phyloP scores from a whole-genome alignment of 2,797 vertebrate genomes.

The Tinamus major region DNA sequence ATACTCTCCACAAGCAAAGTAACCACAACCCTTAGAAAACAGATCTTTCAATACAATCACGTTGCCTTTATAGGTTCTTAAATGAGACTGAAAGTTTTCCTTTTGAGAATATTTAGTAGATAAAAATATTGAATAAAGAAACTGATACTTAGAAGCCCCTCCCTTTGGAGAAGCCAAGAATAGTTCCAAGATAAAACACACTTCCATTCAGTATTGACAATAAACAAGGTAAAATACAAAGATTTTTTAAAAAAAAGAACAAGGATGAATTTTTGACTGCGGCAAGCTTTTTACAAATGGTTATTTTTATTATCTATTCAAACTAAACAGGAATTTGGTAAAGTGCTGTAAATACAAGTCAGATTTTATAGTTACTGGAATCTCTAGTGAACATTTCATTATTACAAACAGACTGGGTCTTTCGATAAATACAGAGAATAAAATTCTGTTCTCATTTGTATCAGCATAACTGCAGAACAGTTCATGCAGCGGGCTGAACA shows the following conservation, averaged over 20 bases:
- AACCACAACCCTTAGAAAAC: neutral
- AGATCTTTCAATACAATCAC: neutral
- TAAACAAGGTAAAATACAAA: constrained; percentile 8
- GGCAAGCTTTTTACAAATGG: neutral
- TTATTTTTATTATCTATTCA: neutral
- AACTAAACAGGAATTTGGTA: neutral
- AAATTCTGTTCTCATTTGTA: neutral
- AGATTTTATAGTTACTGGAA: neutral
- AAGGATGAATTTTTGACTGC: neutral
- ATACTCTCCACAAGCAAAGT: neutral
- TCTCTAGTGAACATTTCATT: neutral
- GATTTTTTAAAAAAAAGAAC: neutral
- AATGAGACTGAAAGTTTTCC: constrained; percentile 11
- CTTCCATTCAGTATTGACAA: neutral
- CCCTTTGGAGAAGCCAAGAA: neutral
- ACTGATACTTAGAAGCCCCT: neutral
- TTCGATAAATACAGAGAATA: neutral
- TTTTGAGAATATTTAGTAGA: neutral
- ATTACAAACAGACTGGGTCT: neutral
- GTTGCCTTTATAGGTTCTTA: constrained; percentile 17
- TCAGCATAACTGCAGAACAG: neutral
- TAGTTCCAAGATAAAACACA: neutral
- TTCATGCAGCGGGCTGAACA: neutral
- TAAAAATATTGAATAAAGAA: constrained; percentile 19
- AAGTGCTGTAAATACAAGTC: neutral